Conservation (phyloP, 2,888 invertebrate species). For the Physocephala rufipes region DNA sequence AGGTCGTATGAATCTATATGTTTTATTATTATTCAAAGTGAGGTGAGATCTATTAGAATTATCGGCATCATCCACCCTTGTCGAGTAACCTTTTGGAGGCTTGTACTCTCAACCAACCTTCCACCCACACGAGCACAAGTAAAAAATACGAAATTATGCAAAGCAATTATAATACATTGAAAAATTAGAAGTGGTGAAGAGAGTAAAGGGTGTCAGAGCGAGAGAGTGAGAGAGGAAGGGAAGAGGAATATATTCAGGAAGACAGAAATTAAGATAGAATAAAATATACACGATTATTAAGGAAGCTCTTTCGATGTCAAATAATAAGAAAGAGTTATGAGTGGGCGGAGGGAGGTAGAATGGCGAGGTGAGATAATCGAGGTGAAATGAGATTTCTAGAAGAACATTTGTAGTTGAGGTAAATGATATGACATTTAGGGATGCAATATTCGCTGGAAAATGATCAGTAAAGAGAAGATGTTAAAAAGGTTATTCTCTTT, state of each 20-base stretch:
- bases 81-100: neutral
- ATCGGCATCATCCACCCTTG: conserved; percentile 2
- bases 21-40: conserved; percentile 15
- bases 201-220: neutral
- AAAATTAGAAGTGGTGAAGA: neutral
- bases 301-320: too few relatives aligned
- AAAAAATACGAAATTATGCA: neutral
- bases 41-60: conserved; percentile 28
- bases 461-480: too few relatives aligned
- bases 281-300: neutral
- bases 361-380: too few relatives aligned
- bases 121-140: too few relatives aligned
- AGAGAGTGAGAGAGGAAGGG: neutral
- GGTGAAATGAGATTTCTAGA: too few relatives aligned
- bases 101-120: neutral
- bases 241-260: neutral
- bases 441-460: too few relatives aligned
- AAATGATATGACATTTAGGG: too few relatives aligned
- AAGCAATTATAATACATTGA: neutral
- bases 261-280: neutral
- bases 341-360: too few relatives aligned
- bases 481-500: too few relatives aligned
- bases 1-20: too few relatives aligned
- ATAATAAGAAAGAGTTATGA: too few relatives aligned
- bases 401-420: too few relatives aligned